These are phyloP conservation scores for cattle (Bos taurus) DNA, from an alignment of 2,113 vertebrate species.

Conservation along the genomic window ARS-UCD2.0 NC_037331.1:42780501-42781000, in stretches of 20 bases:
- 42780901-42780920: not conserved
- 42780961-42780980: not conserved
- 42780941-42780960: not conserved
- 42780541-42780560: not conserved
- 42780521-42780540: not conserved
- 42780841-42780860: not conserved
- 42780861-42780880: not conserved
- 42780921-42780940: not conserved
- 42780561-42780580: not conserved
- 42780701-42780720: not conserved
- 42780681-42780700: not conserved
- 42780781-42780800: not conserved
- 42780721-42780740: conserved; percentile 13
- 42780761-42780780: not conserved
- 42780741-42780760: not conserved
- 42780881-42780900: not conserved
- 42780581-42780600: not conserved
- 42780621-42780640: not conserved
- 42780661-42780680: conserved; percentile 13
- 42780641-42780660: not conserved
- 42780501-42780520: not conserved
- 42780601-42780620: conserved; percentile 13
- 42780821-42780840: not conserved
- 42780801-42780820: not conserved
- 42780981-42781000: not conserved